Percentiles rank a stretch among this genome's conserved stretches.
Evolutionary conservation across 2,888 invertebrate species (phyloP).

Genomic region (Rutpela maculata): DNA sequence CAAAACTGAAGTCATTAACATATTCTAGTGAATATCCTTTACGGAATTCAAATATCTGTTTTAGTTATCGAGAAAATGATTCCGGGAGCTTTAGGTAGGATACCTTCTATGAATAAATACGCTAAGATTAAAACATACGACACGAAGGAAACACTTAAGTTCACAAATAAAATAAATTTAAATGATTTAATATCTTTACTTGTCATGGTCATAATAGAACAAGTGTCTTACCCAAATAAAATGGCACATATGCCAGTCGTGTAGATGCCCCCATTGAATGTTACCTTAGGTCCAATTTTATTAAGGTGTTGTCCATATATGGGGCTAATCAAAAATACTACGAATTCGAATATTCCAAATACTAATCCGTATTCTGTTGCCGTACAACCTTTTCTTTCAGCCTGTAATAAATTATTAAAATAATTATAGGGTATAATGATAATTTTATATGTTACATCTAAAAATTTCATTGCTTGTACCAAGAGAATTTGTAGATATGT

Average conservation of each 20-base stretch:
- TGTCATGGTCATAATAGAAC: neutral
- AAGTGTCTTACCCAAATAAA: slow-evolving; percentile 81
- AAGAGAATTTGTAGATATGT: too few species aligned
- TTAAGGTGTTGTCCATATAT: slow-evolving; percentile 88
- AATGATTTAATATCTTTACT: neutral
- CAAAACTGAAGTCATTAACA: too few species aligned
- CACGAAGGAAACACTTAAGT: neutral
- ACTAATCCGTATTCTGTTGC: slow-evolving; percentile 91
- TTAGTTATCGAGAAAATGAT: too few species aligned
- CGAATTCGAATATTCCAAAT: slow-evolving; percentile 90
- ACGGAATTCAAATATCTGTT: too few species aligned
- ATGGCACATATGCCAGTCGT: slow-evolving; percentile 90
- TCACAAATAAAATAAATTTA: neutral
- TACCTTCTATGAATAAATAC: neutral
- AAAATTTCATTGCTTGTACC: too few species aligned
- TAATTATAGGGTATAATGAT: too few species aligned
- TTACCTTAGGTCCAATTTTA: slow-evolving; percentile 85
- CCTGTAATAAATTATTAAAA: slow-evolving; percentile 74
- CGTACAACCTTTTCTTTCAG: slow-evolving; percentile 86
- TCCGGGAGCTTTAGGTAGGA: too few species aligned
- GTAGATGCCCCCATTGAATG: slow-evolving; percentile 89
- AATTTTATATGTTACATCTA: too few species aligned
- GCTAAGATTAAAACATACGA: neutral
- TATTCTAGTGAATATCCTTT: too few species aligned
- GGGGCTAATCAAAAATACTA: slow-evolving; percentile 89